phyloP scores from a whole-genome alignment of 2,888 invertebrate species.

The Hanleya hanleyi region DNA sequence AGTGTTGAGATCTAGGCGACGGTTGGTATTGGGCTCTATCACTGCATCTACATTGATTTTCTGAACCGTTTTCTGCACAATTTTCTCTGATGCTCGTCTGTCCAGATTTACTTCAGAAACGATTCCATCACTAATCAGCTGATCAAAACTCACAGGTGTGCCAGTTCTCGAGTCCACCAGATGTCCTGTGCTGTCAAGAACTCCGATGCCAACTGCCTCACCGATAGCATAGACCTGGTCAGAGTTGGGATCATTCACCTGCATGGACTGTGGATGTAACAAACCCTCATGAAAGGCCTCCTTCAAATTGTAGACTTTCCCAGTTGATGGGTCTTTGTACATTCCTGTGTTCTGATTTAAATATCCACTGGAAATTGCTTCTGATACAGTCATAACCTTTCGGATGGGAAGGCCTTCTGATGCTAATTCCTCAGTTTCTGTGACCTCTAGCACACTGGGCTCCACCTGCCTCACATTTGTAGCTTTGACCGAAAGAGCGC shows the following conservation, averaged over 20 bases:
- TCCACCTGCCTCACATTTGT: conserved; percentile 44
- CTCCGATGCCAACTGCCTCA: conserved; percentile 79
- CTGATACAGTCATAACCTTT: conserved; percentile 54
- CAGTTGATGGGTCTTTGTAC: conserved; percentile 86
- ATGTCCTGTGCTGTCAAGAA: conserved; percentile 54
- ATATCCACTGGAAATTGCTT: conserved; percentile 77
- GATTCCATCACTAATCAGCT: conserved; percentile 67
- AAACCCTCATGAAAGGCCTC: conserved; percentile 79
- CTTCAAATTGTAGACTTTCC: conserved; percentile 85
- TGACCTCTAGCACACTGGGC: conserved; percentile 51
- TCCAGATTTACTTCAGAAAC: conserved; percentile 43
- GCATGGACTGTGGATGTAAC: conserved; percentile 56
- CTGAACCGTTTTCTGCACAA: conserved; percentile 53
- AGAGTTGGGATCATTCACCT: conserved; percentile 39
- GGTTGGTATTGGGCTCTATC: conserved; percentile 51
- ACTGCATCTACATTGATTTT: conserved; percentile 57
- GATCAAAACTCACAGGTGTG: conserved; percentile 38
- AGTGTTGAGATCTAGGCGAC: conserved; percentile 45
- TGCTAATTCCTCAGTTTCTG: conserved; percentile 39
- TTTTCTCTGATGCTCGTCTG: conserved; percentile 41
- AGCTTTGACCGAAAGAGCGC: conserved; percentile 37
- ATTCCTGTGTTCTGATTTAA: conserved; percentile 85
- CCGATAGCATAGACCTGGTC: conserved; percentile 79
- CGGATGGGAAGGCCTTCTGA: conserved; percentile 20
- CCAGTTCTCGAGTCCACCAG: conserved; percentile 40